Conservation (phyloP, 2,888 invertebrate genomes). For the Rhaphigaster nebulosa region DNA sequence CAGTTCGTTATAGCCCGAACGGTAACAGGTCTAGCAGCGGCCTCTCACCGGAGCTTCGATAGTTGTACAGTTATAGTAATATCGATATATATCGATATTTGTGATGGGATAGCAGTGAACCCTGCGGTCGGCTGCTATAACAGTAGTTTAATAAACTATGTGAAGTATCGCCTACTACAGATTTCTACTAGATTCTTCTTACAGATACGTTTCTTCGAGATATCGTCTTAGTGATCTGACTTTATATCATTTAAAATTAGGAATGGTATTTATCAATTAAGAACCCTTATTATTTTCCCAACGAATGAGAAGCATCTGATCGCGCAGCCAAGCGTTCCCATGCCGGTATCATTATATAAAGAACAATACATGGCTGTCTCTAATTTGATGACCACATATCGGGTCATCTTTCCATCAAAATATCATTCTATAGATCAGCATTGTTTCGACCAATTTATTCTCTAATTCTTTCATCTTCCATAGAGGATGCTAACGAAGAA, state of each 20-base stretch:
- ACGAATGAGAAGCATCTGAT: background rate
- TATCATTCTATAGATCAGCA: background rate
- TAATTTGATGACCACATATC: background rate
- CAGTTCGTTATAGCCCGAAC: background rate
- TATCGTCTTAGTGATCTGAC: background rate
- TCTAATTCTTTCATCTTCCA: background rate
- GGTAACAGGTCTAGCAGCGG: background rate
- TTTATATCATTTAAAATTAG: background rate
- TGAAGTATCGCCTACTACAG: background rate
- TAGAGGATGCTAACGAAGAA: too few species aligned
- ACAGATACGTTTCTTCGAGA: background rate
- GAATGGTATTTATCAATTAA: background rate
- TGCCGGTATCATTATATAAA: background rate
- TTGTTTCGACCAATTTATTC: background rate
- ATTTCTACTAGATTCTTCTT: background rate
- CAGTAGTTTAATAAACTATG: constrained; percentile 30
- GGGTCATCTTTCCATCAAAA: background rate
- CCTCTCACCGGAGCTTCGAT: constrained; percentile 4
- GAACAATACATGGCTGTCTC: background rate
- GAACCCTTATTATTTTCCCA: background rate
- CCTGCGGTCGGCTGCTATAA: background rate
- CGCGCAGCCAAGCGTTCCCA: background rate
- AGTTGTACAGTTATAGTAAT: constrained; percentile 18
- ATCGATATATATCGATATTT: background rate
- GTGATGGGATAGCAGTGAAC: constrained; percentile 41